Base-by-base conservation (phyloP, 2,797 vertebrate species). In the Carduelis carduelis region DNA sequence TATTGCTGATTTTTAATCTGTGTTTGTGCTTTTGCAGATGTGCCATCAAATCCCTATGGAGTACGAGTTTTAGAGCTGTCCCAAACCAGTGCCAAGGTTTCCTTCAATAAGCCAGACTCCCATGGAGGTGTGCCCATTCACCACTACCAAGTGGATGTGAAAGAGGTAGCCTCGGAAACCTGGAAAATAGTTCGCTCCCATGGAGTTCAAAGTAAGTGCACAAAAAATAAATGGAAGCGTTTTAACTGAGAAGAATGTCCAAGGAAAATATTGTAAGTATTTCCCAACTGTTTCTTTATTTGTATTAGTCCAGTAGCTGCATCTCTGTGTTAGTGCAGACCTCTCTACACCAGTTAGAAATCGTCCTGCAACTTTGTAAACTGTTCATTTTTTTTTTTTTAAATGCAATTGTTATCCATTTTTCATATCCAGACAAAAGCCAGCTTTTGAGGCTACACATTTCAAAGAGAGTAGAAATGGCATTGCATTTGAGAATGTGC, bases 121-220 rank as follows among this genome's bases (percentile, higher is more conserved):
- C 99, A 99, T 11, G 99, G 99, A 7, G 99, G 99, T 2, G 99
- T 99, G 9, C 99, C 99, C 66, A 99, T 99, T 93, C 98, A 99
- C 95, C 99, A 99, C 97, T 99, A 99, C 96, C 98, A 99, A 98
- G 99, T 99, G 95, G 98, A 99, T 98, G 98, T 99, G 96, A 99
- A 99, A 97, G 99, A 99, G 93, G 97, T 98, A 46, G 96, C 98
- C 56, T 98, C 98, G 9, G 98, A 99, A 92, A 99, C 98, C 60
- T 99, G 99, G 99, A 99, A 98, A 97, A 98, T 99, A 93, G 98
- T 99, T 80, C 98, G 96, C 96, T 99, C 99, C 24, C 99, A 99
- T 98, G 99, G 99, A 95, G 98, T 98, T 93, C 99, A 99, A 97
- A 99, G 99, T 99, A 95, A 99, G 99, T 99, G 71, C 23, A 3